These are phyloP conservation scores for Tetragonisca angustula DNA, from an alignment of 2,888 invertebrate genomes.

Conservation along the genomic window DNA sequence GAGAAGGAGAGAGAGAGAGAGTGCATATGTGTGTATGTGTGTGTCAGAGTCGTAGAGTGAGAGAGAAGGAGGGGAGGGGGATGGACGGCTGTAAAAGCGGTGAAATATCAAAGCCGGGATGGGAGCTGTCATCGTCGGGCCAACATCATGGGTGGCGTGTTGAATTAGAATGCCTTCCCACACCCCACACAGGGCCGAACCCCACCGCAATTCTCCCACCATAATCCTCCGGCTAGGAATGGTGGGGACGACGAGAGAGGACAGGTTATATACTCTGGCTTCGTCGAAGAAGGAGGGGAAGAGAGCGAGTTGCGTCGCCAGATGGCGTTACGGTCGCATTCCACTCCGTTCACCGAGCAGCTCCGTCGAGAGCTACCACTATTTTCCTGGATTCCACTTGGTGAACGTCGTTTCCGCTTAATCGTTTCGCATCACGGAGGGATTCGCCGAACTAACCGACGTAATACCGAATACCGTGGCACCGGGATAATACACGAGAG, in stretches of 20 bases:
- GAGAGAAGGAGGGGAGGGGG: constrained; percentile 48
- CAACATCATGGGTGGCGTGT: constrained; percentile 84
- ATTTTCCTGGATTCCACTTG: constrained; percentile 78
- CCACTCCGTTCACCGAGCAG: constrained; percentile 66
- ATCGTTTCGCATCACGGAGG: constrained; percentile 50
- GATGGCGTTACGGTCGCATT: constrained; percentile 71
- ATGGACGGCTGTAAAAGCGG: constrained; percentile 81
- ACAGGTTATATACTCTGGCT: constrained; percentile 81
- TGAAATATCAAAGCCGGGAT: constrained; percentile 84
- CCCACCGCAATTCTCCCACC: constrained; percentile 76
- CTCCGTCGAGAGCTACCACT: constrained; percentile 73
- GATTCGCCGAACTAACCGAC: constrained; percentile 51
- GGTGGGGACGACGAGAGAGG: constrained; percentile 77
- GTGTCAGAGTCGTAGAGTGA: constrained; percentile 28
- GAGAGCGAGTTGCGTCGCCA: constrained; percentile 52
- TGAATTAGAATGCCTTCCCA: constrained; percentile 84
- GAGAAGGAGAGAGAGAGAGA: constrained; percentile 47
- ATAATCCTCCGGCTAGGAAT: constrained; percentile 60
- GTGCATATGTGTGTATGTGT: neutral
- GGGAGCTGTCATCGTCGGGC: constrained; percentile 84
- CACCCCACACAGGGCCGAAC: constrained; percentile 72
- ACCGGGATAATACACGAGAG: neutral
- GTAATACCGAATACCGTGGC: constrained; percentile 34
- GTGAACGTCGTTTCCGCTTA: constrained; percentile 69
- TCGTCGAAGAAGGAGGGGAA: constrained; percentile 84